A percentile compares a stretch with the other conserved stretches of the same genome.
phyloP scores from a whole-genome alignment of 2,888 invertebrate genomes.

The Sericinus montela region DNA sequence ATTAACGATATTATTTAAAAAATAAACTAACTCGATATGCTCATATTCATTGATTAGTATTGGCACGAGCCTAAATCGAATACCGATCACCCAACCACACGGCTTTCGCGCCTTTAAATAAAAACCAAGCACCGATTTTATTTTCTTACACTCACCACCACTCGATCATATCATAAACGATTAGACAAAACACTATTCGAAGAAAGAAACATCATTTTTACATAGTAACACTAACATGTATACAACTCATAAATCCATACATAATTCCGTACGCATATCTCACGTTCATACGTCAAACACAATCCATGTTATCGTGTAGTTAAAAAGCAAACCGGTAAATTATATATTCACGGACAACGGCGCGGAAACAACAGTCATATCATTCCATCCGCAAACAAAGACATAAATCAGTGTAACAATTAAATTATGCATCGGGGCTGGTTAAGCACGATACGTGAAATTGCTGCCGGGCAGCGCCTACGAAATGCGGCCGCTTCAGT shows the following conservation, averaged over 20 bases:
- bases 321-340: slow-evolving; percentile 2
- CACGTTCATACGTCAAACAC: not conserved
- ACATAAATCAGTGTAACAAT: slow-evolving; percentile 47
- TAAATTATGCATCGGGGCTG: slow-evolving; percentile 43
- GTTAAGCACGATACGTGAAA: slow-evolving; percentile 5
- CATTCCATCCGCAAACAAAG: slow-evolving; percentile 5
- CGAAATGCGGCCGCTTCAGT: slow-evolving; percentile 42
- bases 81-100: no score
- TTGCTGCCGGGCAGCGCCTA: slow-evolving; percentile 33
- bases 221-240: no score
- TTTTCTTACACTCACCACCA: no score
- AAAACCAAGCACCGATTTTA: no score
- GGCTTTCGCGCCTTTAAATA: no score
- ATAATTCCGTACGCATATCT: not conserved
- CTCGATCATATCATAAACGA: no score
- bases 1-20: no score
- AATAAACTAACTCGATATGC: no score
- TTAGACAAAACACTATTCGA: no score
- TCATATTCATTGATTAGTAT: no score
- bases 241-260: not conserved
- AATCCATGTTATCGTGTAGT: not conserved
- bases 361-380: slow-evolving; percentile 1
- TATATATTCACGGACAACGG: slow-evolving; percentile 3
- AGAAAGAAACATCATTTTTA: no score
- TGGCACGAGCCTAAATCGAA: no score